These are phyloP conservation scores for Platycheirus albimanus DNA, from an alignment of 2,888 invertebrate species.

Conservation along the genomic window DNA sequence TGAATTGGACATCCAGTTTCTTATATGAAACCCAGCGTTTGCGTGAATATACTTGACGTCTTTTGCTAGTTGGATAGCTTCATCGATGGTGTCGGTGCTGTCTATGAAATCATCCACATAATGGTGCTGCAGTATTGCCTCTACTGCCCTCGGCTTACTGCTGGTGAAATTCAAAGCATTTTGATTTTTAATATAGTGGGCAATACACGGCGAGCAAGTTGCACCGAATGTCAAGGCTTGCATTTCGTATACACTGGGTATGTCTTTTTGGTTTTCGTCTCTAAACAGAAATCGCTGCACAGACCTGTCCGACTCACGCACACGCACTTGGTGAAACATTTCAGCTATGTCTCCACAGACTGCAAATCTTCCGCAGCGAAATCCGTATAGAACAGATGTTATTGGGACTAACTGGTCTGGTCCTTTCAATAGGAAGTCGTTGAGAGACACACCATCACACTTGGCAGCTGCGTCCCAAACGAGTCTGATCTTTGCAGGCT, in stretches of 20 bases:
- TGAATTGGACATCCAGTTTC: not conserved
- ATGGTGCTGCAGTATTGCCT: slow-evolving; percentile 24
- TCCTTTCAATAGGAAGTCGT: slow-evolving; percentile 77
- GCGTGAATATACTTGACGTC: not conserved
- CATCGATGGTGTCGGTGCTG: slow-evolving; percentile 15
- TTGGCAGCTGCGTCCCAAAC: slow-evolving; percentile 79
- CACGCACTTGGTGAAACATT: slow-evolving; percentile 63
- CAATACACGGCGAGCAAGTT: not conserved
- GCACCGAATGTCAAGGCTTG: slow-evolving; percentile 25
- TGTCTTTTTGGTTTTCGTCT: slow-evolving; percentile 52
- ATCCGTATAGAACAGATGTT: slow-evolving; percentile 3
- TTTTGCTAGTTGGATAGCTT: slow-evolving; percentile 22
- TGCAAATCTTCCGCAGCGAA: slow-evolving; percentile 2
- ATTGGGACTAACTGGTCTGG: slow-evolving; percentile 75
- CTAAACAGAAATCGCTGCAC: slow-evolving; percentile 77
- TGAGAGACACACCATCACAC: slow-evolving; percentile 75
- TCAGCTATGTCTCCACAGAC: slow-evolving; percentile 19
- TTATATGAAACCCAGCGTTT: not conserved
- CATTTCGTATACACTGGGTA: slow-evolving; percentile 44
- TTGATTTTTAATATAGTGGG: not conserved
- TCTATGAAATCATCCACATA: slow-evolving; percentile 33
- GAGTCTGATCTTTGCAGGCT: slow-evolving; percentile 75
- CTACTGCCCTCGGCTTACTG: slow-evolving; percentile 14
- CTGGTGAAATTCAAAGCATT: not conserved
- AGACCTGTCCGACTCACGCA: slow-evolving; percentile 53